Percentiles rank a stretch among this genome's conserved stretches.
These are phyloP conservation scores for Centruroides sculpturatus DNA, from an alignment of 1,140 invertebrate genomes.

Conservation along the genomic window DNA sequence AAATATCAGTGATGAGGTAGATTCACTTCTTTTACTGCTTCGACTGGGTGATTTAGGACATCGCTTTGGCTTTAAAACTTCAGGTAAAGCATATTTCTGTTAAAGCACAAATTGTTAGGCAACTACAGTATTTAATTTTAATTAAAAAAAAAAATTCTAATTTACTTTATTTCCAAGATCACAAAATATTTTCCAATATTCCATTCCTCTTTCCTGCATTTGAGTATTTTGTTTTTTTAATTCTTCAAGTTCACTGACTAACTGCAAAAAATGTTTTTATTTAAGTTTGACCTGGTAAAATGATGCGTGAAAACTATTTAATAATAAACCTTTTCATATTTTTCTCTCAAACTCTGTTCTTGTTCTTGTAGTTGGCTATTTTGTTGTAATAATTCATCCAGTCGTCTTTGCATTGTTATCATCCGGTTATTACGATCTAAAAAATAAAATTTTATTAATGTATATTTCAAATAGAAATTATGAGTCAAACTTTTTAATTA, in stretches of 20 bases:
- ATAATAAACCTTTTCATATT: slow-evolving; percentile 44
- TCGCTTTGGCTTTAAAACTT: slow-evolving; percentile 24
- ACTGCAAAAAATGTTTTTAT: slow-evolving; percentile 17
- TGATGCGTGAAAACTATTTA: no score
- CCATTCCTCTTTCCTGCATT: slow-evolving; percentile 22
- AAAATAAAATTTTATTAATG: no score
- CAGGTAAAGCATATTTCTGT: slow-evolving; percentile 22
- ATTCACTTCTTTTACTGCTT: no score
- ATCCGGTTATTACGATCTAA: slow-evolving; percentile 32
- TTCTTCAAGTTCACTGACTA: slow-evolving; percentile 29
- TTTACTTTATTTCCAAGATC: slow-evolving; percentile 2
- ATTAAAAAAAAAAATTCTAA: background rate
- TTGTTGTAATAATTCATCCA: slow-evolving; percentile 56
- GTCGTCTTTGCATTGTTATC: slow-evolving; percentile 53
- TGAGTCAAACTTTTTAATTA: no score
- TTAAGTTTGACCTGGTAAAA: no score
- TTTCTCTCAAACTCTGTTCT: slow-evolving; percentile 51
- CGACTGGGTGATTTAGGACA: slow-evolving; percentile 14
- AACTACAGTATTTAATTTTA: background rate
- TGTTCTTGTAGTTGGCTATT: slow-evolving; percentile 54
- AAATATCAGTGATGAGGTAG: no score
- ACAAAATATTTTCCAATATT: slow-evolving; percentile 24
- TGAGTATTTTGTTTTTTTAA: slow-evolving; percentile 22
- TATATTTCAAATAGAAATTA: no score
- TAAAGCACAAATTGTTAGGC: background rate